These are phyloP conservation scores for Pangasius mekongensis DNA, from an alignment of 2,797 vertebrate species.

Conservation along the genomic window DNA sequence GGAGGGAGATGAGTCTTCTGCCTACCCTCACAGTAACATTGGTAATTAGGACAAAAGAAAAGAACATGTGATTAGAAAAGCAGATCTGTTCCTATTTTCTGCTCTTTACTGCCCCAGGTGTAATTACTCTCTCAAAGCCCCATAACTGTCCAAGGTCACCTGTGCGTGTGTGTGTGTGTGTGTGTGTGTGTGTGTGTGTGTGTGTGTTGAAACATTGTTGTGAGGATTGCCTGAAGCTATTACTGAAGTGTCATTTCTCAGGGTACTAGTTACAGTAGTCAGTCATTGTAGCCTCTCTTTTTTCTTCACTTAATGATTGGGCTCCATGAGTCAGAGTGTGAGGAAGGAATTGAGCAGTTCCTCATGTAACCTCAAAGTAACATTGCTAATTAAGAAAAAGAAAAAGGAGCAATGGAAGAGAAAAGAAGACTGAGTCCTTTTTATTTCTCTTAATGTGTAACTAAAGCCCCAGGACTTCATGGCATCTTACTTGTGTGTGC, in stretches of 20 bases:
- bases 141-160: slow-evolving; percentile 29
- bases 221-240: slow-evolving; percentile 9
- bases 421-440: neutral
- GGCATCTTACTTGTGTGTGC: neutral
- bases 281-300: neutral
- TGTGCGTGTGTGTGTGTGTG: neutral
- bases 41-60: slow-evolving; percentile 49
- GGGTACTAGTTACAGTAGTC: neutral
- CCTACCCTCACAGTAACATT: slow-evolving; percentile 23
- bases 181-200: slow-evolving; percentile 23
- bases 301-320: neutral
- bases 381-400: slow-evolving; percentile 12
- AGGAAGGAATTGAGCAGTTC: neutral
- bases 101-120: slow-evolving; percentile 29
- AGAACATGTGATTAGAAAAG: slow-evolving; percentile 26
- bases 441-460: slow-evolving; percentile 12
- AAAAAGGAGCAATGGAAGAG: neutral
- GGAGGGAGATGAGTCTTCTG: slow-evolving; percentile 26
- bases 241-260: slow-evolving; percentile 7
- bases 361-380: slow-evolving; percentile 3
- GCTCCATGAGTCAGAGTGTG: neutral
- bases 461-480: neutral
- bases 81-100: slow-evolving; percentile 44
- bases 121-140: slow-evolving; percentile 49
- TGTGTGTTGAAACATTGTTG: slow-evolving; percentile 1